Conservation (phyloP, 1,140 invertebrate species). For the Saccostrea echinata region DNA sequence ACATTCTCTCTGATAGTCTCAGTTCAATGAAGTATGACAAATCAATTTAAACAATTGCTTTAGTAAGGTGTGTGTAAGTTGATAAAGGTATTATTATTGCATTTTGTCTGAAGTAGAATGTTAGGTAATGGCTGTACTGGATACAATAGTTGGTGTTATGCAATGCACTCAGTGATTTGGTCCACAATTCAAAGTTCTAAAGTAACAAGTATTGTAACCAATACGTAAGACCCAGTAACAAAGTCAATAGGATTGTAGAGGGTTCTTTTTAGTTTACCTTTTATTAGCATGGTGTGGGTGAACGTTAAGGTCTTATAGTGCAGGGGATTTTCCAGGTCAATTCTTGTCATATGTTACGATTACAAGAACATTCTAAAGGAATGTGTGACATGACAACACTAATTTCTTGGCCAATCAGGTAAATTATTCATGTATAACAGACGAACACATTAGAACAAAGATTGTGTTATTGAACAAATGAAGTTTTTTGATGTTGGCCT, state of each 20-base stretch:
- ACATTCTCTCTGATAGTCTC: not conserved
- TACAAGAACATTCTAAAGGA: not conserved
- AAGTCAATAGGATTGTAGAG: not conserved
- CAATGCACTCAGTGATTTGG: not conserved
- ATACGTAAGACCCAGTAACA: not conserved
- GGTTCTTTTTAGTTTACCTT: not conserved
- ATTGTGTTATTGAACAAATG: not conserved
- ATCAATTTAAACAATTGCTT: conserved; percentile 22
- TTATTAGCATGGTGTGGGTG: not conserved
- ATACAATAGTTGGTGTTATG: conserved; percentile 1
- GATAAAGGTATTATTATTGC: not conserved
- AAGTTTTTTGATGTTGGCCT: not conserved
- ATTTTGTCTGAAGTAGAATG: not conserved
- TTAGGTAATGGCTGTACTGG: not conserved
- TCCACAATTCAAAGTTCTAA: not conserved
- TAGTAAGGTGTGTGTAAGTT: not conserved
- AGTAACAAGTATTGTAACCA: not conserved
- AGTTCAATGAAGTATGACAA: not conserved
- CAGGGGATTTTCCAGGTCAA: conserved; percentile 17
- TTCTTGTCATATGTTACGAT: conserved; percentile 6
- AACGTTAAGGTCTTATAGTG: not conserved
- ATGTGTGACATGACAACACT: not conserved
- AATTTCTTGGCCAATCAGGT: not conserved
- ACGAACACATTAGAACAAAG: conserved; percentile 26
- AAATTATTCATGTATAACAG: conserved; percentile 28